phyloP scores from a whole-genome alignment of 2,888 invertebrate species.

The Cephus sareptanus region DNA sequence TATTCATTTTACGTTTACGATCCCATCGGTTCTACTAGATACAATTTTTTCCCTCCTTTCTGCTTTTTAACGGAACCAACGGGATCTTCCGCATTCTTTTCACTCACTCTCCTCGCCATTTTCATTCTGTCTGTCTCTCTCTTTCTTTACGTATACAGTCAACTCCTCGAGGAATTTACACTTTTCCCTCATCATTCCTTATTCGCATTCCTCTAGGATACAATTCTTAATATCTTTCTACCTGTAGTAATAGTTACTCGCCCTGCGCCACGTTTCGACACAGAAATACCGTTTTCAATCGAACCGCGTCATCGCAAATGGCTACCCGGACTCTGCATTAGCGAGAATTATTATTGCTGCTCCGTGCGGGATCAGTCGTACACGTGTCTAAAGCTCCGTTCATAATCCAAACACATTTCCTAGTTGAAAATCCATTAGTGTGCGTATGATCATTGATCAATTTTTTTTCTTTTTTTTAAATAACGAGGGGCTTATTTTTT shows the following conservation, averaged over 20 bases:
- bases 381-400: background rate
- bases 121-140: too few relatives aligned
- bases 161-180: background rate
- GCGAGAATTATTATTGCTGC: background rate
- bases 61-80: background rate
- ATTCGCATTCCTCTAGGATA: background rate
- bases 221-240: background rate
- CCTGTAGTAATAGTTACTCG: background rate
- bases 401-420: background rate
- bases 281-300: slow-evolving; percentile 41
- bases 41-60: background rate
- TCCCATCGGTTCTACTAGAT: background rate
- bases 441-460: background rate
- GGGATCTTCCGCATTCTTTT: background rate
- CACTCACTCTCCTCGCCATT: background rate
- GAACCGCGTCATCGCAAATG: slow-evolving; percentile 51
- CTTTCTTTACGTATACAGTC: too few relatives aligned
- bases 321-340: slow-evolving; percentile 27
- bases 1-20: background rate
- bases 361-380: background rate
- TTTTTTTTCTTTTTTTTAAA: too few relatives aligned
- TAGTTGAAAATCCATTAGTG: background rate
- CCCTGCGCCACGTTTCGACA: background rate
- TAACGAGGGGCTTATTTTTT: background rate
- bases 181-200: background rate